Evolutionary conservation across 2,113 vertebrate species (phyloP), one percentile per base, ranked within the genome.

Genomic region (Donacobius atricapilla): DNA sequence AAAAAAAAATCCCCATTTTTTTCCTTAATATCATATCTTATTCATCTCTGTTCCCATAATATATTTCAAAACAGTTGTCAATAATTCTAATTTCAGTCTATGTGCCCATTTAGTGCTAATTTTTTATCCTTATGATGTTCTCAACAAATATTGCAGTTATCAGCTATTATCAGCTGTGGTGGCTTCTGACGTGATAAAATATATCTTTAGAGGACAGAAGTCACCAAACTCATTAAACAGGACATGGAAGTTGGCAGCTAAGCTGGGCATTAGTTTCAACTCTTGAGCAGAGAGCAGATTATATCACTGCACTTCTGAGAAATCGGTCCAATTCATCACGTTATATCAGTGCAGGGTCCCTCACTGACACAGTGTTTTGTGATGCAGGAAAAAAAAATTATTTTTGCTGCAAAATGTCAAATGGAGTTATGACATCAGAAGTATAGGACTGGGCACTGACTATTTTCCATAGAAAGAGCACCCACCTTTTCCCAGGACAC

Each of bases 401-500:
- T 13, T 64, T 94, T 64, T 88, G 40, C 27, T 54, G 27, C 35
- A 53, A 76, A 68, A 85, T 15, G 11, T 19, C 8, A 42, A 63
- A 72, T 33, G 24, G 35, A 90, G 11, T 40, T 42, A 25, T 6
- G 14, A 23, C 33, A 50, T 71, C 82, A 75, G 65, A 24, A 82
- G 14, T 11, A 31, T 1, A 81, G 23, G 53, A 40, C 18, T 23
- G 15, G 16, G 47, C 60, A 40, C 21, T 16, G 27, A 64, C 10
- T 64, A 25, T 40, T 69, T 58, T 50, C 31, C 21, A 10, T 8
- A 10, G 25, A 22, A 37, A 40, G 13, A 87, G 20, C 20, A 58
- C 2, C 7, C 33, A 58, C 13, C 5, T 84, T 71, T 50, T 53
- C n/a, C 33, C 10, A 1, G 35, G 35, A 45, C 35, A 39, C 0